Evolutionary conservation across 2,113 vertebrate species (phyloP).

Genomic region (Carassius carassius): DNA sequence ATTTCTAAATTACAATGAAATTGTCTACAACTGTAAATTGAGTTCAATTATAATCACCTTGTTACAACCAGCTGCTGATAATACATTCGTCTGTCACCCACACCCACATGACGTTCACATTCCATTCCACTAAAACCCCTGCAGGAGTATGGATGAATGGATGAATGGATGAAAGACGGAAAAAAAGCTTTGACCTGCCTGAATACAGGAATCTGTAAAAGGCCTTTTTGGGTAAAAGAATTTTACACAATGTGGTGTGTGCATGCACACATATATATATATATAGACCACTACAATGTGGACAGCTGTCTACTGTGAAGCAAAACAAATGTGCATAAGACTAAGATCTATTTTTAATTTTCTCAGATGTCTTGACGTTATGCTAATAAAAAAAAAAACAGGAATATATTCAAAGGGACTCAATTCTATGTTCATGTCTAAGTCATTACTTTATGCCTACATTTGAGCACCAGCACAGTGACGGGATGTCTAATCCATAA

Average conservation of each 20-base stretch:
- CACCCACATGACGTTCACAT: conserved; percentile 46
- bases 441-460: conserved; percentile 2
- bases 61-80: conserved; percentile 47
- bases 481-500: conserved; percentile 7
- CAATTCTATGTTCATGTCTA: neutral
- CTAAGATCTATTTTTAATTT: neutral
- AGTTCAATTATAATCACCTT: conserved; percentile 57
- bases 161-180: neutral
- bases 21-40: conserved; percentile 58
- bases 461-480: conserved; percentile 30
- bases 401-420: neutral
- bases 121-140: conserved; percentile 39
- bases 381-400: neutral
- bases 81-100: conserved; percentile 37
- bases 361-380: neutral
- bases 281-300: neutral
- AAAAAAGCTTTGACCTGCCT: neutral
- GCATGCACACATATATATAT: too few relatives aligned
- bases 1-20: conserved; percentile 57
- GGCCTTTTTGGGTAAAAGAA: too few relatives aligned
- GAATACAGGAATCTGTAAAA: neutral
- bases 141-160: neutral
- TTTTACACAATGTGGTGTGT: too few relatives aligned
- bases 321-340: neutral
- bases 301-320: neutral